A percentile compares a stretch with the other conserved stretches of the same genome.
Conservation (phyloP, 1,140 invertebrate species). For the Drosophila bifasciata region DNA sequence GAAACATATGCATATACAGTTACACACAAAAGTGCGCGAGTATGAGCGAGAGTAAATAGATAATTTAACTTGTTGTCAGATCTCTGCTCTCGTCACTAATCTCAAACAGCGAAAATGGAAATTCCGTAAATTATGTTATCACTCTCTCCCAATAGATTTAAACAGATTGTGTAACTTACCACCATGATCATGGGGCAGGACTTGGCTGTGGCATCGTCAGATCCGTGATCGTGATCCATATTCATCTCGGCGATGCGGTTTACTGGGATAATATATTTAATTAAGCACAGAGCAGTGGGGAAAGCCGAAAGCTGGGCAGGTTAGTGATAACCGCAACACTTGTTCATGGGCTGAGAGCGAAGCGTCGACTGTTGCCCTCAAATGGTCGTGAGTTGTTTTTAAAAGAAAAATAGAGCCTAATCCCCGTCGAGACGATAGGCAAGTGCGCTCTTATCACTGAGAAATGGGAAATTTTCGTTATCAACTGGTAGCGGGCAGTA, state of each 20-base stretch:
- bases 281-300: constrained; percentile 11
- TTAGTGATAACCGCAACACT: constrained; percentile 52
- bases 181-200: constrained; percentile 73
- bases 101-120: constrained; percentile 15
- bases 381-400: constrained; percentile 60
- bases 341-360: constrained; percentile 62
- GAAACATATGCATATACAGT: too few relatives aligned
- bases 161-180: constrained; percentile 49
- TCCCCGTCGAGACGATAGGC: constrained; percentile 52
- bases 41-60: constrained; percentile 24
- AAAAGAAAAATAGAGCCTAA: constrained; percentile 73
- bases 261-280: constrained; percentile 8
- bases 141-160: too few relatives aligned
- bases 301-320: constrained; percentile 83
- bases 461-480: constrained; percentile 65
- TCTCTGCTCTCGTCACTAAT: constrained; percentile 27
- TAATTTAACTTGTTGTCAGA: constrained; percentile 42
- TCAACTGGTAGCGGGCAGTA: constrained; percentile 42
- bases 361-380: constrained; percentile 55
- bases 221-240: constrained; percentile 54
- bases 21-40: constrained; percentile 10
- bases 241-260: constrained; percentile 19
- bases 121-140: too few relatives aligned
- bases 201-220: constrained; percentile 25
- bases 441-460: constrained; percentile 68